phyloP scores from a whole-genome alignment of 2,797 vertebrate genomes.

The Coreius guichenoti region DNA sequence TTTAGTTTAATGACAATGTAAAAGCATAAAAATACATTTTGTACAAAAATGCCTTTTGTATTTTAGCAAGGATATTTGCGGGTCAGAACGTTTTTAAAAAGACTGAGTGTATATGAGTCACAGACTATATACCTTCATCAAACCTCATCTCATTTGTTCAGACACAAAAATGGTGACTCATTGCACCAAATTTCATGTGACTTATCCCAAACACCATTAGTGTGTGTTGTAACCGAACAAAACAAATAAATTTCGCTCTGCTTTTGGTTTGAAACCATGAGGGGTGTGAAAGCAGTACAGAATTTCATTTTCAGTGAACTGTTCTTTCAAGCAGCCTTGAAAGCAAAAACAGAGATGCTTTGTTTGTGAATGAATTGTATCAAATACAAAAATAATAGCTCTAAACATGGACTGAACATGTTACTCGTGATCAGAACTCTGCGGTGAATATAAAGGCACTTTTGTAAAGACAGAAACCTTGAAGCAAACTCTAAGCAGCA shows the following conservation, averaged over 20 bases:
- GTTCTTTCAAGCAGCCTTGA: not conserved
- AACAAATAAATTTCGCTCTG: not conserved
- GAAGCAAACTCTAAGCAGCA: conserved; percentile 4
- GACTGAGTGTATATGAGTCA: not conserved
- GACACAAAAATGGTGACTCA: not conserved
- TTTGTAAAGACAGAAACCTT: conserved; percentile 30
- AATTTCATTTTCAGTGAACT: not conserved
- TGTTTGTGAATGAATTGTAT: not conserved
- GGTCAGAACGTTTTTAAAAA: not conserved
- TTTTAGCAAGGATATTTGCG: not conserved
- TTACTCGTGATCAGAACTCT: not conserved
- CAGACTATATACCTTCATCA: not conserved
- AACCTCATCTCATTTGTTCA: not conserved
- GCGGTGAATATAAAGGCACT: conserved; percentile 4
- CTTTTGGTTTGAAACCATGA: not conserved
- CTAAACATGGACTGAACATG: not conserved
- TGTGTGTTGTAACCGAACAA: not conserved
- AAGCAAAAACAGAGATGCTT: not conserved
- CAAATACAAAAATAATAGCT: not conserved
- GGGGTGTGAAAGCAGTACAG: not conserved
- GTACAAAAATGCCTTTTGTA: not conserved
- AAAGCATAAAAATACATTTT: not conserved
- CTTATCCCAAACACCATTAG: not conserved
- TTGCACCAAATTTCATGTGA: not conserved
- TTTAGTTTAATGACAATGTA: not conserved